Conservation (phyloP, 2,113 vertebrate species). For the Mirza zaza region DNA sequence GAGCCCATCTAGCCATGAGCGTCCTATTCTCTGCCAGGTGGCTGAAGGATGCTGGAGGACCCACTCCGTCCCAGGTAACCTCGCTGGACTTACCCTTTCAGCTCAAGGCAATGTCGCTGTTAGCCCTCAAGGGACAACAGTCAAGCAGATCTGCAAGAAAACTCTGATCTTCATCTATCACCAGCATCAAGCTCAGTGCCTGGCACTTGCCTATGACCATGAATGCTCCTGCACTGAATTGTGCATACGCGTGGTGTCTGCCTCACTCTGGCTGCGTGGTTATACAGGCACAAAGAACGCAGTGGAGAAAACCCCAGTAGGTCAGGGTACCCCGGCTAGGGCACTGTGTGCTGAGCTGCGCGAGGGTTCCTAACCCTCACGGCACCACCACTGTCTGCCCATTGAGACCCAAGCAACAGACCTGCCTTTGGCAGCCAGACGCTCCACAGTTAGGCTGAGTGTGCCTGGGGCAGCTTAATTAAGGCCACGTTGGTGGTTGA, state of each 20-base stretch:
- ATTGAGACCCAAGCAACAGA: neutral
- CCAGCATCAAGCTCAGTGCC: neutral
- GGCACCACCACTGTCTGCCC: neutral
- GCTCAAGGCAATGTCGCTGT: neutral
- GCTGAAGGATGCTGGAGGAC: neutral
- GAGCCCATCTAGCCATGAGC: neutral
- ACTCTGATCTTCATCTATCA: neutral
- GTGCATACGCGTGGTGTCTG: too few species aligned
- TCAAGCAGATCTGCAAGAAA: neutral
- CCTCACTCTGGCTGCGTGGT: neutral
- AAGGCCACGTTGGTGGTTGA: neutral
- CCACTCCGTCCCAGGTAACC: neutral
- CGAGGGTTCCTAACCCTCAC: neutral
- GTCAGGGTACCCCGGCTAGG: neutral
- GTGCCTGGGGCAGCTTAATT: neutral
- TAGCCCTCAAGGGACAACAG: neutral
- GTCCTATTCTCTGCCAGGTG: neutral
- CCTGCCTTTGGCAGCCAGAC: neutral
- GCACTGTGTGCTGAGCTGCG: neutral
- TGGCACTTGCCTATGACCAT: neutral
- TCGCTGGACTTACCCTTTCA: neutral
- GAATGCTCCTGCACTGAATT: neutral
- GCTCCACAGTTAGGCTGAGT: neutral
- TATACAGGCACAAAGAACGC: neutral
- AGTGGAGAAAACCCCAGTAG: neutral